phyloP scores from a whole-genome alignment of 2,113 vertebrate genomes.

The Tetrao urogallus region DNA sequence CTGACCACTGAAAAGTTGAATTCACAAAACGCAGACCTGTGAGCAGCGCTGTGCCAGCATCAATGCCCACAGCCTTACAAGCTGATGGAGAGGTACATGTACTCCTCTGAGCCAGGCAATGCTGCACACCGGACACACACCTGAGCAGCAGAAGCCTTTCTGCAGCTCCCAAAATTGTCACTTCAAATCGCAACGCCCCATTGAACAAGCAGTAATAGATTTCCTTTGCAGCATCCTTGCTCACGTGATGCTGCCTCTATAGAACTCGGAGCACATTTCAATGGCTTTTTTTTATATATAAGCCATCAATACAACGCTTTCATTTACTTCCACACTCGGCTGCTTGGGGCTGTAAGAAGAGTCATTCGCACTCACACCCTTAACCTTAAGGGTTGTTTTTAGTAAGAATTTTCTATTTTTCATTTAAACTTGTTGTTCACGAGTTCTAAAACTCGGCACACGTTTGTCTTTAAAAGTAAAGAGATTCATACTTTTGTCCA shows the following conservation, averaged over 20 bases:
- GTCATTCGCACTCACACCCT: constrained; percentile 1
- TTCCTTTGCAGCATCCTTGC: constrained; percentile 24
- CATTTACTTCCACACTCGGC: constrained; percentile 10
- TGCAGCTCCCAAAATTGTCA: background rate
- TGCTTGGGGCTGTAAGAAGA: background rate
- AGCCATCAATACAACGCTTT: constrained; percentile 20
- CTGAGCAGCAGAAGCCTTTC: background rate
- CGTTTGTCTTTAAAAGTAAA: background rate
- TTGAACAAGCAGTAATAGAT: background rate
- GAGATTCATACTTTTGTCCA: background rate
- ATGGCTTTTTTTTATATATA: constrained; percentile 28
- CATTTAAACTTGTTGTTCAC: background rate
- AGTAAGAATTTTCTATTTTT: background rate
- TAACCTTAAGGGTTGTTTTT: background rate
- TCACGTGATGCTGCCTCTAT: constrained; percentile 1
- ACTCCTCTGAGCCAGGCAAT: no score
- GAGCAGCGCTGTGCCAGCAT: no score
- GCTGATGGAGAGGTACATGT: background rate
- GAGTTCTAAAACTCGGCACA: background rate
- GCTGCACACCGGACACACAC: background rate
- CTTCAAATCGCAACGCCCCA: background rate
- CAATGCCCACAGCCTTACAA: background rate
- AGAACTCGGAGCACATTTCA: constrained; percentile 15
- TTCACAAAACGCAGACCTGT: background rate
- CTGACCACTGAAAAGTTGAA: constrained; percentile 8